Conservation (phyloP, 2,888 invertebrate genomes). For the Nomada fucata region DNA sequence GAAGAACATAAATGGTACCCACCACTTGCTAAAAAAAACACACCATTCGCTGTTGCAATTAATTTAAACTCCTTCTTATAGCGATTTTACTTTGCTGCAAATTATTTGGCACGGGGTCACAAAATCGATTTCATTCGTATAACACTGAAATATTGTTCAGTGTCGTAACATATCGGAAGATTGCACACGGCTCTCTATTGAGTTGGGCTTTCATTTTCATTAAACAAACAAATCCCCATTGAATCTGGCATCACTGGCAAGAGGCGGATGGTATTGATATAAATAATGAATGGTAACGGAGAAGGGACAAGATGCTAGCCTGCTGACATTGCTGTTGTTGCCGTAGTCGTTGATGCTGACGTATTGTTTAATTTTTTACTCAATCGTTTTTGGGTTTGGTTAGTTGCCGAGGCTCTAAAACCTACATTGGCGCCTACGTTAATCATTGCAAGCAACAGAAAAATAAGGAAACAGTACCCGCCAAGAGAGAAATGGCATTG, state of each 20-base stretch:
- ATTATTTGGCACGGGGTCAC: not conserved
- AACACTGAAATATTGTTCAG: too few relatives aligned
- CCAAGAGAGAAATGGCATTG: slow-evolving; percentile 69
- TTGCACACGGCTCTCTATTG: not conserved
- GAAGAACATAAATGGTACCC: too few relatives aligned
- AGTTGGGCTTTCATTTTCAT: not conserved
- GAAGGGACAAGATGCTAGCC: slow-evolving; percentile 60
- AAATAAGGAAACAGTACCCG: slow-evolving; percentile 70
- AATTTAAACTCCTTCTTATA: not conserved
- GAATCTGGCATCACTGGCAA: slow-evolving; percentile 38
- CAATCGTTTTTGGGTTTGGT: not conserved
- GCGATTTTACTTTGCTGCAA: not conserved
- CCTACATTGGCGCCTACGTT: slow-evolving; percentile 77
- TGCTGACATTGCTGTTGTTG: slow-evolving; percentile 50
- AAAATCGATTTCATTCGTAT: too few relatives aligned
- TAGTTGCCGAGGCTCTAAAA: slow-evolving; percentile 63
- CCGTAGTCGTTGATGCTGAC: slow-evolving; percentile 41
- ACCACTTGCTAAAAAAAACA: not conserved
- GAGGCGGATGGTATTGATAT: slow-evolving; percentile 20
- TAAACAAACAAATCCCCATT: not conserved
- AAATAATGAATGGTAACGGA: slow-evolving; percentile 32
- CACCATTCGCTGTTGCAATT: not conserved
- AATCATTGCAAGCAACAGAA: slow-evolving; percentile 71
- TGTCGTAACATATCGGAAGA: too few relatives aligned
- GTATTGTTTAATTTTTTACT: slow-evolving; percentile 10